Evolutionary conservation across 2,888 invertebrate species (phyloP).

Genomic region (Cyclophora punctaria): DNA sequence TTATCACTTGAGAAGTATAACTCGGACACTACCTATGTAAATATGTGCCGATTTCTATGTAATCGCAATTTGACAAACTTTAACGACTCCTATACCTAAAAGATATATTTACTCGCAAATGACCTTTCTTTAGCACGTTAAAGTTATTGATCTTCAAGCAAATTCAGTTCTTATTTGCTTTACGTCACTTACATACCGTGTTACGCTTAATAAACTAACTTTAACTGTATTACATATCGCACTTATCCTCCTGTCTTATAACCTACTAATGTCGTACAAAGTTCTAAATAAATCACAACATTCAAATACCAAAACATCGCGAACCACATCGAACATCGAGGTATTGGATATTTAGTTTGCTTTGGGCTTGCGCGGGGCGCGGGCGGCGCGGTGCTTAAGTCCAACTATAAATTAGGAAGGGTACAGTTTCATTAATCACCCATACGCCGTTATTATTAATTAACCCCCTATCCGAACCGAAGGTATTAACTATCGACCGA

Average conservation of each 20-base stretch:
- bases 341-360: slow-evolving; percentile 76
- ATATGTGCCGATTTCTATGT: too few relatives aligned
- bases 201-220: too few relatives aligned
- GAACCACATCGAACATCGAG: slow-evolving; percentile 46
- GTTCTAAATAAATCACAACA: slow-evolving; percentile 3
- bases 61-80: too few relatives aligned
- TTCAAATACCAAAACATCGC: slow-evolving; percentile 39
- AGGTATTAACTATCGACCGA: slow-evolving; percentile 69
- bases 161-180: too few relatives aligned
- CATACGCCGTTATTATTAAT: slow-evolving; percentile 76
- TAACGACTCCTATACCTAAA: too few relatives aligned
- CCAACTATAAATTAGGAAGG: slow-evolving; percentile 76
- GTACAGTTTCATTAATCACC: slow-evolving; percentile 76
- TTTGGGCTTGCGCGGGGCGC: slow-evolving; percentile 58
- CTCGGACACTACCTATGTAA: too few relatives aligned
- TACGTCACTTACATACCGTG: too few relatives aligned
- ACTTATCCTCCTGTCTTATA: slow-evolving; percentile 44
- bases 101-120: too few relatives aligned
- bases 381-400: slow-evolving; percentile 65
- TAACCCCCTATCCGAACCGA: slow-evolving; percentile 68
- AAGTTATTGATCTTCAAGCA: too few relatives aligned
- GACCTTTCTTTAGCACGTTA: too few relatives aligned
- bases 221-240: too few relatives aligned
- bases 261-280: slow-evolving; percentile 36
- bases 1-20: neutral